Base-by-base conservation (phyloP, 2,888 invertebrate genomes). In the Ormyrus rosae region DNA sequence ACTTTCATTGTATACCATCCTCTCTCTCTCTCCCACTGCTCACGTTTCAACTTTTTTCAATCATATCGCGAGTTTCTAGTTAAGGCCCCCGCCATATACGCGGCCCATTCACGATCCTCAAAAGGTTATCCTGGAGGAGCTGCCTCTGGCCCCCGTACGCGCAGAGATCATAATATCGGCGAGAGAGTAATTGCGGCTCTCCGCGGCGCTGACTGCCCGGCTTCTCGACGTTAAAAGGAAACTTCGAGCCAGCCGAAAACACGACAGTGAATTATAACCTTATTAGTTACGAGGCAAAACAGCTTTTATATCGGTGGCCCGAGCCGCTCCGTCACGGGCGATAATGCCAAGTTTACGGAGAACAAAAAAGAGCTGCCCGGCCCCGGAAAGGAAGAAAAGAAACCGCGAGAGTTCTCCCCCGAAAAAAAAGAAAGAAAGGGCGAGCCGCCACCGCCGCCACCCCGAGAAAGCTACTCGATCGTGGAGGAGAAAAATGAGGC, bases 241-340 rank as follows among this genome's bases (percentile, higher is more conserved):
- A 34, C 34, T 34, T 34, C 4, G 34, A 34, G 34, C 34, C 34
- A 34, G 10, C 45, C 56, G 61, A 48, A 50, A 61, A 68, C 64
- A 9, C 77, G 77, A 81, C 81, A 68, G 68, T 78, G 81, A 81
- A 73, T 81, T 76, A 81, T 81, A 60, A 63, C 60, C 81, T 81
- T 81, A 81, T 81, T 81, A 81, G 77, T 78, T 68, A 67, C 61
- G 69, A 6, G 77, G 58, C 48, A 51, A 79, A 68, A 56, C 19
- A 72, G 73, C 56, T 53, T 73, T 79, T 64, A 61, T 69, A 61
- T 53, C 50, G 13, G n/a, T n/a, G n/a, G 46, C 46, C 5, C 19
- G 46, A 55, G 45, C 1, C 10, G 4, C 46, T 34, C 60, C 74
- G 80, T 80, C 76, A 77, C 69, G 77, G 76, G 34, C 68, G 64